Percentiles rank a stretch among this genome's conserved stretches.
phyloP scores from a whole-genome alignment of 2,888 invertebrate genomes.

The Ctenicera cuprea region DNA sequence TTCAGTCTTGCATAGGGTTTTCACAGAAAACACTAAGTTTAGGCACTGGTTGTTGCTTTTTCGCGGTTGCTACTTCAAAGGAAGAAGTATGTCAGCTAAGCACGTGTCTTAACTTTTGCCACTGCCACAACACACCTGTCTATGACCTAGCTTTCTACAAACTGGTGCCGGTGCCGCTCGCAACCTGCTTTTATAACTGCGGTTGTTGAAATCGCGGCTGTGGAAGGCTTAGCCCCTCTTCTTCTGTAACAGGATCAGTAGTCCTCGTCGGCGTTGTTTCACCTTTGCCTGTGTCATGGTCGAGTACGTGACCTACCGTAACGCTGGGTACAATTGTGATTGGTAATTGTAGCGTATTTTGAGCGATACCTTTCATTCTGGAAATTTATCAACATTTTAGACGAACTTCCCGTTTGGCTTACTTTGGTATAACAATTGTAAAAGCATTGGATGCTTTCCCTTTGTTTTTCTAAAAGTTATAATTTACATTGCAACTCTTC shows the following conservation, averaged over 20 bases:
- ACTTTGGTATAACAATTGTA: not conserved
- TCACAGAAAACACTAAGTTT: slow-evolving; percentile 36
- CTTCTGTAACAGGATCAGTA: slow-evolving; percentile 52
- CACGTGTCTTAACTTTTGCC: slow-evolving; percentile 62
- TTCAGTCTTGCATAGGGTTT: slow-evolving; percentile 57
- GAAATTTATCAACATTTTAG: not conserved
- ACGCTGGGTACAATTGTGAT: slow-evolving; percentile 45
- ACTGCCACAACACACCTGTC: slow-evolving; percentile 71
- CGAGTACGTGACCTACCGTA: slow-evolving; percentile 68
- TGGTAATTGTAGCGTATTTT: slow-evolving; percentile 22
- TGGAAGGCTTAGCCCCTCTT: slow-evolving; percentile 44
- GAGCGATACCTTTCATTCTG: slow-evolving; percentile 3
- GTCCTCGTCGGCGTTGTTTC: slow-evolving; percentile 52
- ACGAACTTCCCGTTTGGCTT: not conserved
- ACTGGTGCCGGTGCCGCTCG: slow-evolving; percentile 61
- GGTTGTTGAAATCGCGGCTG: slow-evolving; percentile 44
- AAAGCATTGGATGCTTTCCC: not conserved
- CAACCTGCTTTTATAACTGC: slow-evolving; percentile 58
- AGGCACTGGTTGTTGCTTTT: slow-evolving; percentile 5
- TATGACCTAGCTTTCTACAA: slow-evolving; percentile 70
- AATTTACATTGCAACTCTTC: no score
- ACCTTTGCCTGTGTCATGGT: slow-evolving; percentile 67
- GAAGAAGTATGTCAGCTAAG: slow-evolving; percentile 51
- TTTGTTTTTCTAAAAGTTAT: not conserved
- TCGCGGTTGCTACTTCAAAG: slow-evolving; percentile 7